Percentiles rank a stretch among this genome's conserved stretches.
These are phyloP conservation scores for Lycorma delicatula DNA, from an alignment of 1,140 invertebrate genomes.

Conservation along the genomic window DNA sequence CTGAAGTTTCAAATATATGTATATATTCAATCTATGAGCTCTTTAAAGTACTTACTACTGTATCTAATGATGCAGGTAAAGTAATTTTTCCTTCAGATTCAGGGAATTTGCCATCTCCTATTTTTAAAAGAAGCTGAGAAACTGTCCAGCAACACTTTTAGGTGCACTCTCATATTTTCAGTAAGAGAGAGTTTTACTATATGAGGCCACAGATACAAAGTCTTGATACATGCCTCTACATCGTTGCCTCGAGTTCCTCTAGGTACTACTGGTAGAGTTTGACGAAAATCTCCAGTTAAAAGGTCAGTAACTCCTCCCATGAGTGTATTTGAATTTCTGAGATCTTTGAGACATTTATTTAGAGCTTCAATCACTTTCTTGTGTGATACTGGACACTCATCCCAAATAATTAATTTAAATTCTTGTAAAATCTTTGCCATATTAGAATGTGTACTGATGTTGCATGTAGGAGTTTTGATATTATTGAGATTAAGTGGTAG, in stretches of 20 bases:
- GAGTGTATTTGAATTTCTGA: conserved; percentile 20
- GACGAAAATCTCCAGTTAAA: conserved; percentile 36
- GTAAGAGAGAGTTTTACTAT: conserved; percentile 28
- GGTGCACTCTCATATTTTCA: conserved; percentile 29
- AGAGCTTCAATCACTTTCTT: conserved; percentile 27
- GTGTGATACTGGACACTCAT: conserved; percentile 33
- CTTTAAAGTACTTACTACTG: background rate
- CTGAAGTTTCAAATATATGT: background rate
- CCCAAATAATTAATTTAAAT: conserved; percentile 27
- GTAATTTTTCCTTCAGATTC: background rate
- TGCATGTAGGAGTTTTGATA: conserved; percentile 22
- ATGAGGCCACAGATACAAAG: conserved; percentile 22
- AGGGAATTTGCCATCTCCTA: background rate
- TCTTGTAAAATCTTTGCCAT: conserved; percentile 22
- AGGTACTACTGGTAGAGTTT: conserved; percentile 36
- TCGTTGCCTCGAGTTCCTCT: conserved; percentile 30
- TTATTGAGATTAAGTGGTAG: conserved; percentile 30
- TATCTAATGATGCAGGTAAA: background rate
- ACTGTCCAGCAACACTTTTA: background rate
- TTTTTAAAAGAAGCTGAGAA: background rate
- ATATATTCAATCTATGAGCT: background rate
- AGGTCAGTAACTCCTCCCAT: conserved; percentile 29
- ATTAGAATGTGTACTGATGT: conserved; percentile 24
- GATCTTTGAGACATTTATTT: conserved; percentile 25
- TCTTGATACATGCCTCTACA: conserved; percentile 35